Evolutionary conservation across 2,797 vertebrate genomes (phyloP).

Genomic region (Malurus leucopterus): DNA sequence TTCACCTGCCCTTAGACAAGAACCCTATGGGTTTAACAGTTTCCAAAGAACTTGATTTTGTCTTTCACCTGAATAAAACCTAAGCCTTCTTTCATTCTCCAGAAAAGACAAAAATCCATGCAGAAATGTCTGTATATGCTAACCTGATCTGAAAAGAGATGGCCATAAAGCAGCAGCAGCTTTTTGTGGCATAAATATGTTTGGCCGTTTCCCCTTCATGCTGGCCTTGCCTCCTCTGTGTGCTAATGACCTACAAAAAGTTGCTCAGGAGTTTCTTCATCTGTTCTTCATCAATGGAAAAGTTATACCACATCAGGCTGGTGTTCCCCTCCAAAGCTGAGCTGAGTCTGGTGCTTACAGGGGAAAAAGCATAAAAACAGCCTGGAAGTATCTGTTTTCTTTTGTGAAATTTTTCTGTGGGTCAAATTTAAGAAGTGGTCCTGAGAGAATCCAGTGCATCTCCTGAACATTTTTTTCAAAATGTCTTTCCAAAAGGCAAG

Average conservation of each 20-base stretch:
- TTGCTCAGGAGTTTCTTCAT: background rate
- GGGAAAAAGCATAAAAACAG: background rate
- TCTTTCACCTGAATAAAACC: background rate
- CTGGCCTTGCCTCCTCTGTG: background rate
- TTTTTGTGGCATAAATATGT: background rate
- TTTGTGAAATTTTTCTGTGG: background rate
- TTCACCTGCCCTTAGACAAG: background rate
- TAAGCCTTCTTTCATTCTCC: background rate
- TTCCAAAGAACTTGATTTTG: background rate
- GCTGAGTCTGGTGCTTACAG: background rate
- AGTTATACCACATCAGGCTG: background rate
- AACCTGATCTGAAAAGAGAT: background rate
- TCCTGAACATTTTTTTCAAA: background rate
- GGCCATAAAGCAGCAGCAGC: background rate
- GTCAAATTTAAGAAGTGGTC: background rate
- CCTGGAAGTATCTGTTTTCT: background rate
- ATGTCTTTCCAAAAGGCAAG: constrained; percentile 8
- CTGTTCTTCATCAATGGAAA: background rate
- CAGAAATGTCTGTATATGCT: background rate
- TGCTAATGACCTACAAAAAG: background rate
- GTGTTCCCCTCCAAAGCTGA: background rate
- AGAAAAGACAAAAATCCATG: background rate
- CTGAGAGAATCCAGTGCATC: background rate
- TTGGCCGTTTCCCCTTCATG: background rate
- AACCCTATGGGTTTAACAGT: background rate